Evolutionary conservation across 2,888 invertebrate genomes (phyloP).

Genomic region (Drepanosiphum platanoidis): DNA sequence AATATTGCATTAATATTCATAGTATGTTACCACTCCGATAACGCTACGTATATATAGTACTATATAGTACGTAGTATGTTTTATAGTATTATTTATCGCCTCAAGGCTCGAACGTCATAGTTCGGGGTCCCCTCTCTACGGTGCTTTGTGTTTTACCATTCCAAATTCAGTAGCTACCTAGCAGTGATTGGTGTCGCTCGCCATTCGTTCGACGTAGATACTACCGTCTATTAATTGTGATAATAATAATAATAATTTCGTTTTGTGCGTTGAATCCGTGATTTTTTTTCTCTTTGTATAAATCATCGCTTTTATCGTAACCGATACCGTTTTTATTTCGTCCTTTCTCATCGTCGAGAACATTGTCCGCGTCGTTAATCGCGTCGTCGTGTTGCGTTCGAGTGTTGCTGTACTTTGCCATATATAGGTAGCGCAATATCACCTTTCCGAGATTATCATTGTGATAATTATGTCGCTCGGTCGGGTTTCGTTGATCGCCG

Average conservation of each 20-base stretch:
- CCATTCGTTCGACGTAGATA: not conserved
- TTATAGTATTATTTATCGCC: too few relatives aligned
- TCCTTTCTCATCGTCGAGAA: not conserved
- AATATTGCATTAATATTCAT: too few relatives aligned
- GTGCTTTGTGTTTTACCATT: too few relatives aligned
- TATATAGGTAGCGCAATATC: not conserved
- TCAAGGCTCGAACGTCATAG: too few relatives aligned
- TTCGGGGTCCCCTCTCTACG: too few relatives aligned
- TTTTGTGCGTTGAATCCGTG: too few relatives aligned
- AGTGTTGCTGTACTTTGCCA: not conserved
- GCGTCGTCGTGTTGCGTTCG: not conserved
- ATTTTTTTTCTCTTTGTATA: not conserved
- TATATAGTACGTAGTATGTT: too few relatives aligned
- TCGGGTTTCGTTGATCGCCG: not conserved
- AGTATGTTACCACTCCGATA: too few relatives aligned
- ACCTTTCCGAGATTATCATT: not conserved
- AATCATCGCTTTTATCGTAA: not conserved
- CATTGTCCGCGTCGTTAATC: not conserved
- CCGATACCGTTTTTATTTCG: slow-evolving; percentile 37
- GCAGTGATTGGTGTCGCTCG: too few relatives aligned
- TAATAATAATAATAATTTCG: not conserved
- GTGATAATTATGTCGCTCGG: not conserved
- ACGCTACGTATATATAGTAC: too few relatives aligned
- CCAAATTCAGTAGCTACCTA: too few relatives aligned
- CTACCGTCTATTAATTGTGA: not conserved